Percentiles rank a stretch among this genome's conserved stretches.
phyloP scores from a whole-genome alignment of 2,797 vertebrate genomes.

The Pelodytes ibericus region DNA sequence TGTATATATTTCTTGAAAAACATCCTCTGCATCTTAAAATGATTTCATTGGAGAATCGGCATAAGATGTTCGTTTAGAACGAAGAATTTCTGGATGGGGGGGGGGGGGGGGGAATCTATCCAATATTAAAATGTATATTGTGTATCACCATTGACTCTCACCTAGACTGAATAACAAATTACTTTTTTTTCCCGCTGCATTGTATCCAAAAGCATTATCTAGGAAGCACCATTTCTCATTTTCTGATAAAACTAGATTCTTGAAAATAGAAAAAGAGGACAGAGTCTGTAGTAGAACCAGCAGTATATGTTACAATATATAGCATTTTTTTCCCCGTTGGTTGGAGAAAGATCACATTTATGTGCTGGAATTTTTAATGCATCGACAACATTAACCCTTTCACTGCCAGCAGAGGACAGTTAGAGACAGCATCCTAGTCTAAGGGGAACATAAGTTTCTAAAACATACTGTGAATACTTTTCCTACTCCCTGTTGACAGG shows the following conservation, averaged over 20 bases:
- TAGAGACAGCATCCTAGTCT: neutral
- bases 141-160: conserved; percentile 28
- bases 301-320: neutral
- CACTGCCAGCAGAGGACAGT: too few species aligned
- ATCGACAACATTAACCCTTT: neutral
- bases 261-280: neutral
- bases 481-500: too few species aligned
- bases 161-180: conserved; percentile 23
- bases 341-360: neutral
- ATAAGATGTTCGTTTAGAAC: conserved; percentile 4
- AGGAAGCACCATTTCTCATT: neutral
- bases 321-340: neutral
- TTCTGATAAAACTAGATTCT: conserved; percentile 6
- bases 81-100: conserved; percentile 22
- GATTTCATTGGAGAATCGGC: neutral
- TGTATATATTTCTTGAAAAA: neutral
- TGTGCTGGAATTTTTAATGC: neutral
- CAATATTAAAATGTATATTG: conserved; percentile 25
- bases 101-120: neutral
- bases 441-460: too few species aligned
- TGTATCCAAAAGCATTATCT: conserved; percentile 15
- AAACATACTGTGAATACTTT: too few species aligned
- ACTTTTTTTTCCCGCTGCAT: conserved; percentile 27
- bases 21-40: neutral
- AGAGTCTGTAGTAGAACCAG: neutral